phyloP scores from a whole-genome alignment of 2,113 vertebrate species.

The Mesitornis unicolor region DNA sequence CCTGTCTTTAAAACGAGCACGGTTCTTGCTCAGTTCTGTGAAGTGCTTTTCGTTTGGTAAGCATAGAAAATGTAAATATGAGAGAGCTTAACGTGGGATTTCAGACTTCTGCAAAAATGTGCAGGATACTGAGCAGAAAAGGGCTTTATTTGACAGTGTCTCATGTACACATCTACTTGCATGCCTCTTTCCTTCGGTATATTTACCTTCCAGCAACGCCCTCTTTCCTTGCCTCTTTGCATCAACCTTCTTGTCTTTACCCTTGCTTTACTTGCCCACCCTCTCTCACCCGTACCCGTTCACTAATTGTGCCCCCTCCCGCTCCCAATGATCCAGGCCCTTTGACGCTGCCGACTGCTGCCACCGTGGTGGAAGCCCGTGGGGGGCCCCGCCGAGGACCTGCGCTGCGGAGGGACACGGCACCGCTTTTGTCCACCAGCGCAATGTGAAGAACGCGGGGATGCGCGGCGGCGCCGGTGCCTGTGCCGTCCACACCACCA shows the following conservation, averaged over 20 bases:
- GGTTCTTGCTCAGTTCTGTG: neutral
- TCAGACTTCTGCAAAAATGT: neutral
- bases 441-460: slow-evolving; percentile 69
- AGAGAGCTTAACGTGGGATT: neutral
- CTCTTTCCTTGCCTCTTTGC: neutral
- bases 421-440: slow-evolving; percentile 67
- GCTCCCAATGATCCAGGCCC: slow-evolving; percentile 76
- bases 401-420: slow-evolving; percentile 52
- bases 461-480: slow-evolving; percentile 13
- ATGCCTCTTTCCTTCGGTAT: neutral
- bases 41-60: neutral
- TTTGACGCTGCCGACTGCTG: slow-evolving; percentile 64
- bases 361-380: slow-evolving; percentile 66
- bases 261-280: neutral
- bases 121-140: neutral
- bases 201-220: neutral
- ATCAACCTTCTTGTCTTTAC: neutral
- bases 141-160: neutral
- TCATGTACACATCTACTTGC: neutral
- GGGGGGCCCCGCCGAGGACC: slow-evolving; percentile 69
- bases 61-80: fast-evolving
- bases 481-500: slow-evolving; percentile 33
- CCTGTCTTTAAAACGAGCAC: neutral
- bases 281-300: neutral
- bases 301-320: slow-evolving; percentile 77